Base-by-base conservation (phyloP, 2,113 vertebrate genomes). In the Tetrao urogallus region DNA sequence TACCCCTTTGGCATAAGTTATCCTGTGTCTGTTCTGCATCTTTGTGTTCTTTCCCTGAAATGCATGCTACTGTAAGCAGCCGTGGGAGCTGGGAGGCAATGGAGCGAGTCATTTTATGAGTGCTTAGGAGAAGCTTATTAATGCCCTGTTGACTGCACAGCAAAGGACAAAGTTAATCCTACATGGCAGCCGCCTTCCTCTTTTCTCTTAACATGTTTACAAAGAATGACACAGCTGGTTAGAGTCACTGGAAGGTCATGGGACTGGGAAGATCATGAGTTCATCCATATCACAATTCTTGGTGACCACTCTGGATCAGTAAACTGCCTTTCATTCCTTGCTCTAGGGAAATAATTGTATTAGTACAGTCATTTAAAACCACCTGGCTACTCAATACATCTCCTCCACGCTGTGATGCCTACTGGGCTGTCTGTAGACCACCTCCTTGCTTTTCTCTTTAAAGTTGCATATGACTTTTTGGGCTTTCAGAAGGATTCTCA, bases 391-490 rank as follows among this genome's bases (percentile, higher is more conserved):
- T 17, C n/a, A 11, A 5, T 4, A 13, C 2, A 8, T 34, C 10
- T n/a, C 28, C 40, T 66, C 63, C 28, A 11, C 12, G 24, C 15
- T 3, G 13, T 21, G 21, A 28, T 34, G 22, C 50, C 32, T 58
- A 8, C 22, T 20, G 34, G 8, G 3, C 27, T 71, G 8, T 30
- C 24, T 78, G 22, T 11, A 54, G 32, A 72, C 10, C 3, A 63
- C 11, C 14, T 83, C 43, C 34, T 28, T 15, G 20, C 21, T 72
- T 71, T 56, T 30, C 36, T 76, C 22, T 58, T 54, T 8, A 40
- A 36, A 1, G 0, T 3, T 16, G 10, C 21, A 5, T 10, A 18
- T 9, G 12, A 4, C 11, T 16, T 5, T 3, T 27, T 57, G 24
- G 57, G 9, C 13, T 80, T 89, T 10, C 28, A 70, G 24, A 38